phyloP scores from a whole-genome alignment of 1,140 invertebrate species.

The Hyles euphorbiae region DNA sequence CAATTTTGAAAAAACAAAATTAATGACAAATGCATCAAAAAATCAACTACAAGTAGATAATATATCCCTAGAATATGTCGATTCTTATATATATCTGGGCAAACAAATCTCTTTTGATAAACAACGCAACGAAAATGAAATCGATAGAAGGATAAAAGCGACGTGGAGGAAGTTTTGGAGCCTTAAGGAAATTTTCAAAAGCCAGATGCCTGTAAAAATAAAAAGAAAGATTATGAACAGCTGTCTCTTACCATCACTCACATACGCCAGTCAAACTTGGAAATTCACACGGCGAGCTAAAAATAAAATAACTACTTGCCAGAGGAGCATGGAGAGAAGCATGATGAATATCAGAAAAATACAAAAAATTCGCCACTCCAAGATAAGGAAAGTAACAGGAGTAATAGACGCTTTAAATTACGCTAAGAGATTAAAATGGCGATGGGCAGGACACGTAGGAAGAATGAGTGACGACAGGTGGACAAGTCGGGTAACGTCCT shows the following conservation, averaged over 20 bases:
- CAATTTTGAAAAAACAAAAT: too few species aligned
- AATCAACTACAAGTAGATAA: conserved; percentile 6
- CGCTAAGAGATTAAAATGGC: conserved; percentile 15
- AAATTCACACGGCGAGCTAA: conserved; percentile 12
- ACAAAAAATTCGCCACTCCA: conserved; percentile 14
- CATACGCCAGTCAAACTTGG: conserved; percentile 29
- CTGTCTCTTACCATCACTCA: conserved; percentile 25
- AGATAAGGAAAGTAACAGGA: conserved; percentile 22
- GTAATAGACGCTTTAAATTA: conserved; percentile 7
- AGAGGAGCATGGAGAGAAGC: conserved; percentile 24
- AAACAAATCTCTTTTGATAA: conserved; percentile 4
- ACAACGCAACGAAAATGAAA: conserved; percentile 25
- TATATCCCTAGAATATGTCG: conserved; percentile 18
- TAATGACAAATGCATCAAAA: too few species aligned
- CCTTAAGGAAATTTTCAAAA: conserved; percentile 28
- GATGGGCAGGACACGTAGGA: conserved; percentile 23
- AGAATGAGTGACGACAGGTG: conserved; percentile 17
- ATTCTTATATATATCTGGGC: conserved; percentile 10
- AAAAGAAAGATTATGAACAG: conserved; percentile 25
- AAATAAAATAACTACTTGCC: conserved; percentile 22
- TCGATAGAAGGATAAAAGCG: conserved; percentile 25
- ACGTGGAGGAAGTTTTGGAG: conserved; percentile 32
- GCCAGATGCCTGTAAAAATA: conserved; percentile 19
- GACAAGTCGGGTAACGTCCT: conserved; percentile 17
- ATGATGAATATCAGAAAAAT: conserved; percentile 14